Base-by-base conservation (phyloP, 2,113 vertebrate species). In the Protobothrops mucrosquamatus region DNA sequence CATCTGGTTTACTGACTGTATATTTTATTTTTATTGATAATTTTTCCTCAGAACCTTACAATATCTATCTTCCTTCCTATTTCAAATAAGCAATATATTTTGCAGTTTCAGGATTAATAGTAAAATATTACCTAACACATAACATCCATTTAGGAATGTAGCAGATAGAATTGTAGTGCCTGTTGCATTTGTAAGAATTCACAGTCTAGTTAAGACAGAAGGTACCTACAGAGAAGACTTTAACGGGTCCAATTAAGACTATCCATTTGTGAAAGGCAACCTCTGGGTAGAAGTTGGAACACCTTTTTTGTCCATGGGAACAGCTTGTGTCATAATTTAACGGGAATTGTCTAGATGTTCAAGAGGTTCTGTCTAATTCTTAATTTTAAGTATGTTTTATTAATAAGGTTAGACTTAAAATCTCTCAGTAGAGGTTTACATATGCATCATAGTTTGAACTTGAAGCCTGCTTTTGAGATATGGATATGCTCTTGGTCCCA, bases 401-500 rank as follows among this genome's bases (percentile, higher is more conserved):
- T 94, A 91, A 94, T 96, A 92, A 94, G 15, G 26, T 57, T 94
- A 92, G 94, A 92, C 14, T 3, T 39, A 91, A 69, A 91, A 74
- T 91, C 39, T 87, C 51, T 23, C 89, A 22, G 39, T 90, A 69
- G 91, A 92, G 92, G 81, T 96, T 97, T 96, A 94, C 56, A 57
- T 94, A 90, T 92, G 88, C 90, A 85, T 81, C 91, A 9, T 89
- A 91, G 87, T 92, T 94, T 96, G 92, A 96, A 96, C 92, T 94
- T 93, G 92, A 95, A 69, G 46, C 94, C 24, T 95, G 46, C 93
- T 95, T 94, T 94, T 96, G 96, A 96, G 95, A 96, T 96, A 96
- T 96, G 96, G 95, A 96, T 61, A 92, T 88, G 92, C 94, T 96
- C 94, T 96, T 95, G 97, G 97, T 97, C 96, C 97, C 96, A 97